Percentiles rank a stretch among this genome's conserved stretches.
phyloP scores from a whole-genome alignment of 2,113 vertebrate species.

The Lonchura striata region DNA sequence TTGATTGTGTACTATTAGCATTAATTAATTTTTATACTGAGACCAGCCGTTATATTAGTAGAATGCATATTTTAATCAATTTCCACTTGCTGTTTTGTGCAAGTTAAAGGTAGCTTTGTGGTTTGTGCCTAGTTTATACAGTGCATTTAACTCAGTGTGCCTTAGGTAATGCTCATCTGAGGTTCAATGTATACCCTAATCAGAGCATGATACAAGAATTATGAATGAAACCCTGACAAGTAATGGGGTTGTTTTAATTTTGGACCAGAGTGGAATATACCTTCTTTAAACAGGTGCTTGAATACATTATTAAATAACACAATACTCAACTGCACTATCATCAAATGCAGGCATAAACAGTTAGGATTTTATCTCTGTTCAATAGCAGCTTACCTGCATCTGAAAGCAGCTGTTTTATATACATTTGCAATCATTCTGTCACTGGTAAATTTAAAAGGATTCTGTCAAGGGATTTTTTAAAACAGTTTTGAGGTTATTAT shows the following conservation, averaged over 20 bases:
- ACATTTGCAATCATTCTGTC: neutral
- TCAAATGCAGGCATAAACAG: slow-evolving; percentile 34
- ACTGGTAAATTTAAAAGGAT: neutral
- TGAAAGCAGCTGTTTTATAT: slow-evolving; percentile 41
- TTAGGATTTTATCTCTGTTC: slow-evolving; percentile 32
- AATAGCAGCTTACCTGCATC: slow-evolving; percentile 23
- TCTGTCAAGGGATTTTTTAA: neutral
- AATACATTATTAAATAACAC: slow-evolving; percentile 66
- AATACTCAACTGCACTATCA: slow-evolving; percentile 46
- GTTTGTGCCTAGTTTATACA: slow-evolving; percentile 42
- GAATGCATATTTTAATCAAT: slow-evolving; percentile 76
- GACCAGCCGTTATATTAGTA: slow-evolving; percentile 65
- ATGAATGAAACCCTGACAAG: slow-evolving; percentile 37
- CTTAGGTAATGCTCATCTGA: slow-evolving; percentile 32
- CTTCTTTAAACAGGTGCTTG: slow-evolving; percentile 58
- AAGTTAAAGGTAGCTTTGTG: slow-evolving; percentile 53
- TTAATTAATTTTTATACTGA: slow-evolving; percentile 79
- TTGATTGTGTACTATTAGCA: slow-evolving; percentile 77
- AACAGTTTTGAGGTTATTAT: neutral
- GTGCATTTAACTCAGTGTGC: slow-evolving; percentile 15
- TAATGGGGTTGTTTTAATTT: slow-evolving; percentile 61
- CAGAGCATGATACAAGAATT: slow-evolving; percentile 16
- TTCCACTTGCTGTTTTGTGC: slow-evolving; percentile 50
- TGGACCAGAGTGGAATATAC: slow-evolving; percentile 49
- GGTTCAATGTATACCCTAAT: slow-evolving; percentile 27